Conservation (phyloP, 2,888 invertebrate genomes). For the Lepetodrilus schrolli region DNA sequence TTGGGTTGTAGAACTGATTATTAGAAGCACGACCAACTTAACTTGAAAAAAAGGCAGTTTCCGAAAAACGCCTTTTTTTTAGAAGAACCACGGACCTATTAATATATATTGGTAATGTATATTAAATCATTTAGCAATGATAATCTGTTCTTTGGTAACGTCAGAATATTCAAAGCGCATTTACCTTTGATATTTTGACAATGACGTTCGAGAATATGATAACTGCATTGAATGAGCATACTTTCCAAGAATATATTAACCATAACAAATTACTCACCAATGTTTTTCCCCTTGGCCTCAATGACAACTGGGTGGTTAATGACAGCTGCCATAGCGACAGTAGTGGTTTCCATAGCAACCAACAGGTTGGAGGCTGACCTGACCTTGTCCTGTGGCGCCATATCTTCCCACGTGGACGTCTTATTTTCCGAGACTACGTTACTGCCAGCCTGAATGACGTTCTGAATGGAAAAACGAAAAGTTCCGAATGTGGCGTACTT, state of each 20-base stretch:
- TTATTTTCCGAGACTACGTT: conserved; percentile 52
- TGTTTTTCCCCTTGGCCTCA: conserved; percentile 51
- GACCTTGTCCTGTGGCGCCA: conserved; percentile 47
- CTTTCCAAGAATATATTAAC: too few species aligned
- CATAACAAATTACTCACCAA: conserved; percentile 51
- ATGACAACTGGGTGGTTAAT: conserved; percentile 52
- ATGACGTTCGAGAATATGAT: too few species aligned
- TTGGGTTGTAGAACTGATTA: too few species aligned
- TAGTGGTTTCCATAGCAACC: conserved; percentile 58
- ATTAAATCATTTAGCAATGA: too few species aligned
- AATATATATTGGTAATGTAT: too few species aligned
- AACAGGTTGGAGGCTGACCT: conserved; percentile 55
- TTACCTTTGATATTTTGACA: too few species aligned
- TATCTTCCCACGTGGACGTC: conserved; percentile 48
- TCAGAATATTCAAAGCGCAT: too few species aligned
- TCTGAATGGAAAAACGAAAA: conserved; percentile 39
- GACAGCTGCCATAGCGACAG: conserved; percentile 51
- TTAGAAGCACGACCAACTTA: too few species aligned
- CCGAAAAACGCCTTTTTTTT: too few species aligned
- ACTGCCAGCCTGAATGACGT: conserved; percentile 56
- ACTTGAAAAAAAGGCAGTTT: too few species aligned
- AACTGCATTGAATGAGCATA: neutral
- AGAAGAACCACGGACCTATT: too few species aligned
- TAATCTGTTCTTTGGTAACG: too few species aligned
- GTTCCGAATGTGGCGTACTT: neutral